A percentile compares a stretch with the other conserved stretches of the same genome.
These are phyloP conservation scores for Morbakka virulenta DNA, from an alignment of 30 jellyfish, hydroid and myxozoan genomes.

Conservation along the genomic window DNA sequence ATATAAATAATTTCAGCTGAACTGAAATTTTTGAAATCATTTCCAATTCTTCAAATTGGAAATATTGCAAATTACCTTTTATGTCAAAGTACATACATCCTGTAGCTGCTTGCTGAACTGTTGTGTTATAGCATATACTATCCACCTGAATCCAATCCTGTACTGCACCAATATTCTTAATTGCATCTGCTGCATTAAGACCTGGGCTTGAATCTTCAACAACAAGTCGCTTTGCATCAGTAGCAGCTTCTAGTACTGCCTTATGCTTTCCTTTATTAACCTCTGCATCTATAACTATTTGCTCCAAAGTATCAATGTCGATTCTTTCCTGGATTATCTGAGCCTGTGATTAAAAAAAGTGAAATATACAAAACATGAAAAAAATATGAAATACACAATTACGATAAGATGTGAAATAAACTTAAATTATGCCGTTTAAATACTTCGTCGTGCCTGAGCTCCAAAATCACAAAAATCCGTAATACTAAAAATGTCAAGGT, in stretches of 20 bases:
- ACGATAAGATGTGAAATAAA: too few species aligned
- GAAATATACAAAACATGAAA: background rate
- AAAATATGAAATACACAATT: too few species aligned
- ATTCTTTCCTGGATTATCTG: constrained; percentile 78
- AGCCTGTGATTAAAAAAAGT: constrained; percentile 32
- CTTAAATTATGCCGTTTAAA: too few species aligned
- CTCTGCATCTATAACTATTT: constrained; percentile 73
- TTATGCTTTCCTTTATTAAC: constrained; percentile 95
- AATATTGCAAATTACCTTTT: too few species aligned
- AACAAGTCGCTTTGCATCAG: constrained; percentile 89
- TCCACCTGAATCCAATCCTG: constrained; percentile 80
- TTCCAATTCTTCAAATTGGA: too few species aligned
- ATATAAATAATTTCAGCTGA: too few species aligned
- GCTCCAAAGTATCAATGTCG: constrained; percentile 76
- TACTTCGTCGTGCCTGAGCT: too few species aligned
- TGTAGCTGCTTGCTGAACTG: constrained; percentile 89
- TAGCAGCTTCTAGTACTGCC: constrained; percentile 99
- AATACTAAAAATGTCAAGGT: too few species aligned
- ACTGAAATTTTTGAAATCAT: too few species aligned
- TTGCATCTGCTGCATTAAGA: constrained; percentile 90
- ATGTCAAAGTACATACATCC: constrained; percentile 96
- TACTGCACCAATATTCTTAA: constrained; percentile 75
- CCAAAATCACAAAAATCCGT: too few species aligned
- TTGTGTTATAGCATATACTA: constrained; percentile 89
- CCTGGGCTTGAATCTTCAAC: constrained; percentile 99